These are phyloP conservation scores for Phalanger gymnotis DNA, from an alignment of 2,797 vertebrate species.

Conservation along the genomic window DNA sequence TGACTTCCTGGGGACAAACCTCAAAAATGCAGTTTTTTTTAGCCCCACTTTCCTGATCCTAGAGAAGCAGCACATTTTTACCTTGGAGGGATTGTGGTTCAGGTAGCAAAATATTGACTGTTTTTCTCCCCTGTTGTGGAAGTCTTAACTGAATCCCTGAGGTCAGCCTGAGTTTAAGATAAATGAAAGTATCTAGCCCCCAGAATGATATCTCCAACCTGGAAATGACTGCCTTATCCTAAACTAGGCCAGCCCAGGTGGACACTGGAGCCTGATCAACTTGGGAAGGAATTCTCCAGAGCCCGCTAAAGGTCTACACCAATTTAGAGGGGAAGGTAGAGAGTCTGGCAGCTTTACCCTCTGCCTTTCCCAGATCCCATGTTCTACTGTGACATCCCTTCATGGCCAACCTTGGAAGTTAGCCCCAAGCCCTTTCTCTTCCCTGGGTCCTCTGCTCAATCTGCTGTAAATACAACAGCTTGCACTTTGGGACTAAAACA, in stretches of 20 bases:
- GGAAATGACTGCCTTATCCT: background rate
- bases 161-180: background rate
- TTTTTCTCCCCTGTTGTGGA: background rate
- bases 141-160: constrained; percentile 1
- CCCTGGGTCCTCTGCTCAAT: background rate
- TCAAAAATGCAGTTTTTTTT: background rate
- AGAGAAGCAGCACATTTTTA: background rate
- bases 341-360: background rate
- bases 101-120: background rate
- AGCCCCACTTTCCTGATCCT: background rate
- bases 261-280: background rate
- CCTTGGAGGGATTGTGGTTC: background rate
- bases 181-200: constrained; percentile 35
- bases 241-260: background rate
- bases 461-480: background rate
- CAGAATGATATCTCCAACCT: constrained; percentile 41
- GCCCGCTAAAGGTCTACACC: background rate
- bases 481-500: background rate
- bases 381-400: background rate
- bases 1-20: background rate
- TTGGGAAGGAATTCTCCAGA: background rate
- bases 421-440: background rate
- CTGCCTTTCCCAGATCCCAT: background rate
- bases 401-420: background rate
- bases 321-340: background rate